Conservation (phyloP, 2,888 invertebrate genomes). For the Hyppa rectilinea region DNA sequence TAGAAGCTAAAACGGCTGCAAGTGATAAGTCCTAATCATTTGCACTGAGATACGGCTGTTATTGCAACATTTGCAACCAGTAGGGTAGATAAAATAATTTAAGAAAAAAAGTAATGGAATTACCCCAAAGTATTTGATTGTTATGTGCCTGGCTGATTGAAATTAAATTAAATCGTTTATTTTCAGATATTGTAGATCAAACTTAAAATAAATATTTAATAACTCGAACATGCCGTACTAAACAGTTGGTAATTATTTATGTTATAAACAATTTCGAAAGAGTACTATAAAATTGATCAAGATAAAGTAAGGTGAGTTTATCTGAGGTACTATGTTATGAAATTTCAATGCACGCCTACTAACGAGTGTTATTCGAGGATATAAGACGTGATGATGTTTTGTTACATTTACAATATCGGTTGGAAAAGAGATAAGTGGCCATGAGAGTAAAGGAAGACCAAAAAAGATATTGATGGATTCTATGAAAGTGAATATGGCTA, state of each 20-base stretch:
- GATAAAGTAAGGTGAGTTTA: not conserved
- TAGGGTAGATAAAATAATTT: not conserved
- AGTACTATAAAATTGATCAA: no score
- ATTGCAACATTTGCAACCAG: not conserved
- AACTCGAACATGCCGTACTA: not conserved
- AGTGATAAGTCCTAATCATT: constrained; percentile 5
- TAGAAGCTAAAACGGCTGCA: constrained; percentile 14
- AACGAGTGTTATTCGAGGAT: no score
- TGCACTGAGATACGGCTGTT: not conserved
- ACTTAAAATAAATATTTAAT: not conserved
- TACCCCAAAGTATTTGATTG: not conserved
- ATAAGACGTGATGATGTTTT: no score
- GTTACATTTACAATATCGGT: no score
- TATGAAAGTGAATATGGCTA: no score
- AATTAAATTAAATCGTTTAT: not conserved
- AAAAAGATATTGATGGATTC: no score
- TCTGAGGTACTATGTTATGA: no score
- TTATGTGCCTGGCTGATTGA: not conserved
- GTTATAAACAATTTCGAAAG: not conserved
- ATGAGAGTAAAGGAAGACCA: no score
- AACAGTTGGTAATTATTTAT: not conserved
- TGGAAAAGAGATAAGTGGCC: no score
- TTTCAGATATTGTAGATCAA: not conserved
- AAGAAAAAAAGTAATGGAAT: not conserved
- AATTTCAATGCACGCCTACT: no score